Conservation (phyloP, 1,140 invertebrate species). For the Stegodyphus mimosarum region DNA sequence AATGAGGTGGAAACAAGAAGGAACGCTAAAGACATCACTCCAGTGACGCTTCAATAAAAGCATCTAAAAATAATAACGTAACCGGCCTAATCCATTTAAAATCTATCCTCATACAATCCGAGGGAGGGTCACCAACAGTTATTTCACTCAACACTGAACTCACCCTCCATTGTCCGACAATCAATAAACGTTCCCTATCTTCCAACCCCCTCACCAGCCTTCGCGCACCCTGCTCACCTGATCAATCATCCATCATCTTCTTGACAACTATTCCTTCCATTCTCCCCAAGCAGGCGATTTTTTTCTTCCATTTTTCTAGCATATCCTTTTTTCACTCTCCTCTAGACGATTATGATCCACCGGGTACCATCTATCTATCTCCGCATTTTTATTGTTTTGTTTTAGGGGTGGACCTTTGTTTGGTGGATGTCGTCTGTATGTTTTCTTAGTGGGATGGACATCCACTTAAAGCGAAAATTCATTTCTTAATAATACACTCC, state of each 20-base stretch:
- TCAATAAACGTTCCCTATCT: conserved; percentile 41
- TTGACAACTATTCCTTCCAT: conserved; percentile 25
- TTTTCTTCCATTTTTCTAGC: conserved; percentile 7
- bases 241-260: conserved; percentile 51
- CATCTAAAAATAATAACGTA: not conserved
- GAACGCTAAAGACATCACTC: not conserved
- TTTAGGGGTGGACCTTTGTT: conserved; percentile 4
- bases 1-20: no score
- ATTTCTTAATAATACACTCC: conserved; percentile 48
- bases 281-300: not conserved
- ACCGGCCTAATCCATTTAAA: not conserved
- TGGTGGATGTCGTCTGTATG: conserved; percentile 22
- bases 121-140: conserved; percentile 23
- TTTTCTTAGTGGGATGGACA: conserved; percentile 42
- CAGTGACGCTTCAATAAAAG: not conserved
- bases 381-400: conserved; percentile 3
- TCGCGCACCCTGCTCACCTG: conserved; percentile 15
- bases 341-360: conserved; percentile 17
- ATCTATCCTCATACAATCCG: conserved; percentile 2
- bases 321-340: conserved; percentile 8
- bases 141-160: conserved; percentile 27
- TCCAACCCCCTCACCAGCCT: conserved; percentile 15
- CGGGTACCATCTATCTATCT: conserved; percentile 30
- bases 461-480: conserved; percentile 35
- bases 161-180: conserved; percentile 21